A percentile compares a stretch with the other conserved stretches of the same genome.
phyloP scores from a whole-genome alignment of 2,797 vertebrate species.

The Hozukius guyotensis region DNA sequence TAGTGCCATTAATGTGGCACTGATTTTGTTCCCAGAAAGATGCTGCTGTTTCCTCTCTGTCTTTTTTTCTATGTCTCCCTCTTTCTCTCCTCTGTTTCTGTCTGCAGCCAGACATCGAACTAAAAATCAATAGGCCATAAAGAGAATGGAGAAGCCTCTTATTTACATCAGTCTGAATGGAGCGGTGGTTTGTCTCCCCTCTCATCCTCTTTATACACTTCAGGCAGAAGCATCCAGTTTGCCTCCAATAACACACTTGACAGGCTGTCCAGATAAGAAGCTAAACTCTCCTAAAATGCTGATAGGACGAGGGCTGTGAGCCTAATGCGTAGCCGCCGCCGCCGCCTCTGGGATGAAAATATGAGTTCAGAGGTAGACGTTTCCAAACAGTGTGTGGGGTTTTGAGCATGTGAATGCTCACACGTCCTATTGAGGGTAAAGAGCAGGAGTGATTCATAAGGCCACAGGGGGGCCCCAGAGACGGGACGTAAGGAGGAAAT shows the following conservation, averaged over 20 bases:
- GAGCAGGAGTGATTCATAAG: constrained; percentile 67
- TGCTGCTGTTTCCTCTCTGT: constrained; percentile 26
- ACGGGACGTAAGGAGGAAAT: constrained; percentile 58
- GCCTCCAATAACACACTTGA: constrained; percentile 57
- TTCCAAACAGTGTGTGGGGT: constrained; percentile 4
- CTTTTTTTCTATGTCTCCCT: not conserved
- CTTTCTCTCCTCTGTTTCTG: constrained; percentile 16
- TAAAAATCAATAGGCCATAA: constrained; percentile 78
- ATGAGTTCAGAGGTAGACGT: constrained; percentile 20
- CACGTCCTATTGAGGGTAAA: constrained; percentile 16
- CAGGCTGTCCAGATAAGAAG: constrained; percentile 59
- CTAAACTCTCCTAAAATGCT: constrained; percentile 52
- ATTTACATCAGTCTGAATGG: constrained; percentile 73
- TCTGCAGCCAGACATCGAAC: constrained; percentile 55
- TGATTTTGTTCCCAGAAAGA: constrained; percentile 32
- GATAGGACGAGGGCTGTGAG: constrained; percentile 32
- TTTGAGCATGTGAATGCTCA: constrained; percentile 17
- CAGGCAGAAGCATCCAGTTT: constrained; percentile 42
- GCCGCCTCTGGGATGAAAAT: constrained; percentile 40
- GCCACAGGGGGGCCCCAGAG: constrained; percentile 85
- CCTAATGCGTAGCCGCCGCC: not conserved
- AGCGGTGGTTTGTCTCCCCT: constrained; percentile 58
- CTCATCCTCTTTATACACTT: constrained; percentile 50
- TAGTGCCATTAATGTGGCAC: not conserved
- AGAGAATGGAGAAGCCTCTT: constrained; percentile 67